phyloP scores from a whole-genome alignment of 2,888 invertebrate species.

The Sialis lutaria region DNA sequence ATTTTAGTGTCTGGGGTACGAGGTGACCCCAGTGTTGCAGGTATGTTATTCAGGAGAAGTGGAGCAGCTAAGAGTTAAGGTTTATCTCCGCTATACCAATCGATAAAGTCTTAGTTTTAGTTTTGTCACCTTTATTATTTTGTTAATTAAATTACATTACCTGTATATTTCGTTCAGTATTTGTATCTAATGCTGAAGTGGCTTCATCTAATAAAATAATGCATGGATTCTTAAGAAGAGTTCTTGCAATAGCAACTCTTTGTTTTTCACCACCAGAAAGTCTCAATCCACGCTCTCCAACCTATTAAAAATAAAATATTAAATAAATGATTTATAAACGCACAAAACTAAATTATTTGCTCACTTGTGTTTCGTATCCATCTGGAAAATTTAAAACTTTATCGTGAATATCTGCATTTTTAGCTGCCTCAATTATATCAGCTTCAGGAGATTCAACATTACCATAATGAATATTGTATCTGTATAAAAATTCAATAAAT shows the following conservation, averaged over 20 bases:
- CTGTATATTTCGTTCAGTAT: conserved; percentile 84
- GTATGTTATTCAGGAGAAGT: no score
- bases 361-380: conserved; percentile 63
- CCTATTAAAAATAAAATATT: conserved; percentile 26
- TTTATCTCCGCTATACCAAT: no score
- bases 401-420: conserved; percentile 86
- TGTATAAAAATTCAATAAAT: conserved; percentile 18
- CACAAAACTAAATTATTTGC: background rate
- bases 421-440: conserved; percentile 78
- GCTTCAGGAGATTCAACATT: conserved; percentile 56
- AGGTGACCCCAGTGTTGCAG: no score
- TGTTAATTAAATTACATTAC: conserved; percentile 23
- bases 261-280: conserved; percentile 97
- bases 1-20: no score
- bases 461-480: conserved; percentile 91
- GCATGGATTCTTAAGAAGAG: conserved; percentile 78
- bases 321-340: no score
- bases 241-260: conserved; percentile 90
- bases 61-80: no score
- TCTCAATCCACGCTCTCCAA: conserved; percentile 88
- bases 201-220: conserved; percentile 91
- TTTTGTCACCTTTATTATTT: no score
- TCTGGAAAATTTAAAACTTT: conserved; percentile 83
- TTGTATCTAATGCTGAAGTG: conserved; percentile 86
- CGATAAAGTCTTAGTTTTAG: no score